Percentiles rank a stretch among this genome's conserved stretches.
These are phyloP conservation scores for Brachionus asplanchnoidis DNA, from an alignment of 1,140 invertebrate species.

Conservation along the genomic window DNA sequence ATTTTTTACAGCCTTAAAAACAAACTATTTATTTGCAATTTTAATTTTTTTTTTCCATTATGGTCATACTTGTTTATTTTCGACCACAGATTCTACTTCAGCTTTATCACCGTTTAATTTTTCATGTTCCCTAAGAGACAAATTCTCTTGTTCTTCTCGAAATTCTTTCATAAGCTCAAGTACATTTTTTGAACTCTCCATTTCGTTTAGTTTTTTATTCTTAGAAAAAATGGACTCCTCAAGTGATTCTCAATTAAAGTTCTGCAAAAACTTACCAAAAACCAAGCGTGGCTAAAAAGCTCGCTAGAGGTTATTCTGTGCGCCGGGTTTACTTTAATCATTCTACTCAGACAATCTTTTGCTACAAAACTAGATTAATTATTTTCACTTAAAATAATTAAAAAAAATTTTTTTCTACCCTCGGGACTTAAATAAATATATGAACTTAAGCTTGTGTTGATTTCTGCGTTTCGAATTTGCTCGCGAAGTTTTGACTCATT, in stretches of 20 bases:
- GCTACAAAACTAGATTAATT: conserved; percentile 49
- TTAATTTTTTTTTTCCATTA: not conserved
- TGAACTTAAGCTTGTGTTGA: not conserved
- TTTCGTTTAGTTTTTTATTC: conserved; percentile 40
- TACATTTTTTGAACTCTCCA: not conserved
- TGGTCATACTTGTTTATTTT: not conserved
- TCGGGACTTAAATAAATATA: conserved; percentile 6
- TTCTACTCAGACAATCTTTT: conserved; percentile 57
- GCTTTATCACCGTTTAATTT: conserved; percentile 20
- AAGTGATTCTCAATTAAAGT: not conserved
- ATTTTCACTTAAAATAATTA: conserved; percentile 45
- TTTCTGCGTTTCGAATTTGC: conserved; percentile 22
- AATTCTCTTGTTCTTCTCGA: conserved; percentile 33
- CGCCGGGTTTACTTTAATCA: conserved; percentile 60
- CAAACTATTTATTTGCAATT: not conserved
- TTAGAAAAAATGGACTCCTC: not conserved
- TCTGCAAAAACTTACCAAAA: conserved; percentile 51
- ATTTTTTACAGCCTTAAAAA: not conserved
- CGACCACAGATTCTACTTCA: not conserved
- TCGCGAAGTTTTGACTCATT: conserved; percentile 26
- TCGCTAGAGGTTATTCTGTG: conserved; percentile 60
- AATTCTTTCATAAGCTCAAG: conserved; percentile 24
- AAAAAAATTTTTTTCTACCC: not conserved
- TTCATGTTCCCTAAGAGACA: conserved; percentile 21
- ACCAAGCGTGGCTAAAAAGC: conserved; percentile 59